Conservation (phyloP, 2,113 vertebrate genomes). For the Cavia porcellus region DNA sequence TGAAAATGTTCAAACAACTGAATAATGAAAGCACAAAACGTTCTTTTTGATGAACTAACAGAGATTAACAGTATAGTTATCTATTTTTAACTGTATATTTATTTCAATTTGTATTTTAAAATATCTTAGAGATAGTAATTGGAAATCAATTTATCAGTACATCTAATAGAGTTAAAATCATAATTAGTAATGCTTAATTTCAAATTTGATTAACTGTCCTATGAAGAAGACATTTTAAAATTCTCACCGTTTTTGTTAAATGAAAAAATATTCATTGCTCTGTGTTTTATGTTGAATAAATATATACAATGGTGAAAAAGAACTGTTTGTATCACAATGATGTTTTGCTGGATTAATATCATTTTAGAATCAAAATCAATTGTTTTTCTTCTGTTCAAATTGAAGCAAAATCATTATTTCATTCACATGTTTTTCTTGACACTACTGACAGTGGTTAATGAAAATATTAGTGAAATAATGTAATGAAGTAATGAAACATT, state of each 20-base stretch:
- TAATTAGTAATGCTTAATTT: background rate
- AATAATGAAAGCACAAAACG: too few species aligned
- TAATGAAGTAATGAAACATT: constrained; percentile 42
- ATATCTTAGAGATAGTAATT: background rate
- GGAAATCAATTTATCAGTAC: background rate
- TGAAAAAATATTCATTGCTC: background rate
- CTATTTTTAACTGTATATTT: background rate
- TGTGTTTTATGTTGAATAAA: background rate
- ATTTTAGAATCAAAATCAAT: constrained; percentile 35
- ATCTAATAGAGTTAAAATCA: constrained; percentile 30
- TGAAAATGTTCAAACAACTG: too few species aligned
- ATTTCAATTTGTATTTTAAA: constrained; percentile 16
- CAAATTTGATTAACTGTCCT: background rate
- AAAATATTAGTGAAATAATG: constrained; percentile 31
- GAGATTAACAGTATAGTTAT: too few species aligned
- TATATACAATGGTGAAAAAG: background rate
- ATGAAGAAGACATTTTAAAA: background rate
- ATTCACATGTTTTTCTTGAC: constrained; percentile 20
- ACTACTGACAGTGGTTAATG: constrained; percentile 21
- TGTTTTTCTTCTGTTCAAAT: constrained; percentile 42
- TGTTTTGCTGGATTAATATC: background rate
- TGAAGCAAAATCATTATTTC: constrained; percentile 60
- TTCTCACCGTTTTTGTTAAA: background rate
- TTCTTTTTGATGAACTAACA: too few species aligned
- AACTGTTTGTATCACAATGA: background rate